A percentile compares a stretch with the other conserved stretches of the same genome.
These are phyloP conservation scores for Hylaea fasciaria DNA, from an alignment of 2,888 invertebrate species.

Conservation along the genomic window DNA sequence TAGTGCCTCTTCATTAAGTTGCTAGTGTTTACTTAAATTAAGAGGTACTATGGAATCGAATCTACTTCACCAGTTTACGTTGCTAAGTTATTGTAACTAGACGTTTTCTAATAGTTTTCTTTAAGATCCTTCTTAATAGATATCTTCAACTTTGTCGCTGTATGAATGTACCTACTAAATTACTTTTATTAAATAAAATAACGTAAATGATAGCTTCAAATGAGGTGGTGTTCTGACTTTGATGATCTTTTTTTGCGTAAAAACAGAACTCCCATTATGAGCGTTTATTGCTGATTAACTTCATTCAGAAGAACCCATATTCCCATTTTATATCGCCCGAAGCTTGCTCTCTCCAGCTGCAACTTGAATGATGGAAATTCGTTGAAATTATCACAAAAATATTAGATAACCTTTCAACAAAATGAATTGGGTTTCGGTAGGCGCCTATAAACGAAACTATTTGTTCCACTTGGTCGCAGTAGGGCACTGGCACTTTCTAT, in stretches of 20 bases:
- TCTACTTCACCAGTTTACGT: slow-evolving; percentile 46
- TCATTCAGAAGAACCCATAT: no score
- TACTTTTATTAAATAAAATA: no score
- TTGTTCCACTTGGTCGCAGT: slow-evolving; percentile 80
- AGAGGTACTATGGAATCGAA: slow-evolving; percentile 62
- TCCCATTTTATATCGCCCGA: neutral
- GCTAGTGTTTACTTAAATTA: slow-evolving; percentile 78
- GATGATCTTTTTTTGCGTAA: no score
- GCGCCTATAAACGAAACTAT: slow-evolving; percentile 65
- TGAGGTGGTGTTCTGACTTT: no score
- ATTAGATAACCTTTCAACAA: slow-evolving; percentile 44
- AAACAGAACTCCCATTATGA: no score
- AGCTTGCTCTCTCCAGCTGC: slow-evolving; percentile 39
- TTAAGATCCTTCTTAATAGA: no score
- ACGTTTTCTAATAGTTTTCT: neutral
- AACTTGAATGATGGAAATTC: slow-evolving; percentile 51
- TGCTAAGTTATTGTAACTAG: slow-evolving; percentile 53
- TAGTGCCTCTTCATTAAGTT: slow-evolving; percentile 72
- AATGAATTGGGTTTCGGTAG: slow-evolving; percentile 69
- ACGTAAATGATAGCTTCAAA: no score
- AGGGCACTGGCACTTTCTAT: slow-evolving; percentile 79
- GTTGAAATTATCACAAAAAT: slow-evolving; percentile 26
- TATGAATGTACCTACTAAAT: no score
- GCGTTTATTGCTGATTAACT: no score
- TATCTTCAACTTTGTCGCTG: no score